Percentiles rank a stretch among this genome's conserved stretches.
Conservation (phyloP, 2,113 vertebrate species). For the Coregonus clupeaformis region DNA sequence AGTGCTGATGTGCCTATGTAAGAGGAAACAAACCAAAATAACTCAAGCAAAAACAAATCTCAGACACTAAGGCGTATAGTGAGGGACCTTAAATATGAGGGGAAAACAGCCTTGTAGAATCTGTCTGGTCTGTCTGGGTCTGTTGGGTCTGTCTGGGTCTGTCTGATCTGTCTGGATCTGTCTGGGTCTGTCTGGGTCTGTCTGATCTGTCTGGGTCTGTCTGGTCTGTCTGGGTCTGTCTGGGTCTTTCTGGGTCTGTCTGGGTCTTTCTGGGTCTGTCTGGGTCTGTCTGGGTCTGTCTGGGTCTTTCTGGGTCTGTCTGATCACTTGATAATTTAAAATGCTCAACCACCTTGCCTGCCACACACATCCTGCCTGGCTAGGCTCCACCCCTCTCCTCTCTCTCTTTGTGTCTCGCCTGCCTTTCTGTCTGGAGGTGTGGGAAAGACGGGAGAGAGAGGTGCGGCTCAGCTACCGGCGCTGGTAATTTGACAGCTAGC, state of each 20-base stretch:
- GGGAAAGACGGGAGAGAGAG: conserved; percentile 57
- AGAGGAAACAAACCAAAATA: conserved; percentile 19
- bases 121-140: conserved; percentile 36
- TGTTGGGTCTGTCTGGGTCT: no score
- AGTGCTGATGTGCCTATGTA: conserved; percentile 9
- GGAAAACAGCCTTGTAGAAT: conserved; percentile 18
- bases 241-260: no score
- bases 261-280: no score
- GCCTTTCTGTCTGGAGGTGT: conserved; percentile 25
- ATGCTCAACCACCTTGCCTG: background rate
- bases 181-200: no score
- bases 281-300: no score
- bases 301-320: conserved; percentile 12
- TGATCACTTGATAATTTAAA: conserved; percentile 33
- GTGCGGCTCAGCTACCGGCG: conserved; percentile 49
- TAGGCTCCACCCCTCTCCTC: background rate
- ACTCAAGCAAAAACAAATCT: conserved; percentile 16
- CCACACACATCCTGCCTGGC: background rate
- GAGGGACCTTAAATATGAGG: conserved; percentile 10
- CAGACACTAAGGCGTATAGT: background rate
- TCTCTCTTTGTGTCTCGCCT: background rate
- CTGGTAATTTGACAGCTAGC: conserved; percentile 67
- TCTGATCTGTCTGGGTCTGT: no score
- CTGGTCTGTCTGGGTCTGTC: no score
- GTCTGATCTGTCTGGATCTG: no score